phyloP scores from a whole-genome alignment of 2,113 vertebrate species.

The Felis chaus region DNA sequence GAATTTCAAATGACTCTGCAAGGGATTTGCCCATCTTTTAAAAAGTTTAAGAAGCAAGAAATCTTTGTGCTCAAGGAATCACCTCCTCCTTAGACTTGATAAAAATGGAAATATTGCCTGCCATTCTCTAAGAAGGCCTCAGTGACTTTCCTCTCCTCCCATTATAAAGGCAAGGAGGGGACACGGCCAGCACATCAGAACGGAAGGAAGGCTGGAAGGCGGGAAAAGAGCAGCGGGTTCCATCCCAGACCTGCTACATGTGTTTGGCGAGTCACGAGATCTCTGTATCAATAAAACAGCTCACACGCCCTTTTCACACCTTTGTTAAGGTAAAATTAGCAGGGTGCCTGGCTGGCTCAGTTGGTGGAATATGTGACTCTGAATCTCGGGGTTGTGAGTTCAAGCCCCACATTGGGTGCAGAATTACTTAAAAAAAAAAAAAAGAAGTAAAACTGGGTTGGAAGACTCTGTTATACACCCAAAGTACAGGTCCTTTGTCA shows the following conservation, averaged over 20 bases:
- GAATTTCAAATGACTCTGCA: background rate
- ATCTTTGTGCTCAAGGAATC: background rate
- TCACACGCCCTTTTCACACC: accelerated
- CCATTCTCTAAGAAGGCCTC: background rate
- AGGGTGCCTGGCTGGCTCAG: background rate
- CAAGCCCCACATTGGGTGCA: background rate
- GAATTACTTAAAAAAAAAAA: background rate
- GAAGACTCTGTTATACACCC: background rate
- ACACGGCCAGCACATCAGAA: no score
- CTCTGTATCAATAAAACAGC: background rate
- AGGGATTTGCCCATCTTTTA: background rate
- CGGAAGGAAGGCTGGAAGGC: no score
- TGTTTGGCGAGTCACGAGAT: background rate
- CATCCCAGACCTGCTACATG: background rate
- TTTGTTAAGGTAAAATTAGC: background rate
- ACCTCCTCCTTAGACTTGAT: background rate
- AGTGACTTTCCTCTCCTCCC: no score
- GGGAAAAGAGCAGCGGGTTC: no score
- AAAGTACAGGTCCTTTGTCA: background rate
- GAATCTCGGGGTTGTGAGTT: background rate
- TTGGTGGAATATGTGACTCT: background rate
- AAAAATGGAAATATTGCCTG: background rate
- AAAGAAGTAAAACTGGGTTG: background rate
- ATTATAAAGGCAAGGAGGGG: no score
- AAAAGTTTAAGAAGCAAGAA: background rate